These are phyloP conservation scores for Prionailurus bengalensis DNA, from an alignment of 2,113 vertebrate species.

Conservation along the genomic window DNA sequence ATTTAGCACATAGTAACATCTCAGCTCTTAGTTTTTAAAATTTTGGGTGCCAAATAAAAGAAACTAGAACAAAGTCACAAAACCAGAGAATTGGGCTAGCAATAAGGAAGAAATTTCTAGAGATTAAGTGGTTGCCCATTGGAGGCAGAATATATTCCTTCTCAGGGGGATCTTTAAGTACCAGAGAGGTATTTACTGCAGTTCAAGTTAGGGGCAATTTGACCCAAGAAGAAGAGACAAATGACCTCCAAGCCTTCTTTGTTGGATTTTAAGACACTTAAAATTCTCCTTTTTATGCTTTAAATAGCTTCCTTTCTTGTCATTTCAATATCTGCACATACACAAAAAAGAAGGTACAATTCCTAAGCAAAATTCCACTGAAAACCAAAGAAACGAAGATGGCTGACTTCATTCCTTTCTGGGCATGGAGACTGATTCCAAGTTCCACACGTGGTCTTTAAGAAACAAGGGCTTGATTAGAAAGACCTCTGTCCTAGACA, in stretches of 20 bases:
- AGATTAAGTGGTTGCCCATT: neutral
- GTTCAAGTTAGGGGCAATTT: neutral
- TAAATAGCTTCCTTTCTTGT: neutral
- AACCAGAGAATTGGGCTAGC: neutral
- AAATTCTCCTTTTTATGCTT: neutral
- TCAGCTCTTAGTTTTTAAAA: neutral
- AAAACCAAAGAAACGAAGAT: neutral
- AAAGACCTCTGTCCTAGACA: neutral
- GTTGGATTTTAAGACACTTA: neutral
- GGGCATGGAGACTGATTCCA: neutral
- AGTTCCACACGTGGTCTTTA: neutral
- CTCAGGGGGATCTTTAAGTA: neutral
- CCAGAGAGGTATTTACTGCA: neutral
- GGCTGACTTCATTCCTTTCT: neutral
- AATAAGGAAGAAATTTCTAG: neutral
- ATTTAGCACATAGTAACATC: neutral
- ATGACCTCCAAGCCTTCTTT: neutral
- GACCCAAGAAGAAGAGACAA: neutral
- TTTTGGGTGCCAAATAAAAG: neutral
- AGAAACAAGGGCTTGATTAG: neutral
- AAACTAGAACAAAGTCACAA: neutral
- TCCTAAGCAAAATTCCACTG: neutral
- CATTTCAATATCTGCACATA: neutral
- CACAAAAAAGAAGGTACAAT: neutral
- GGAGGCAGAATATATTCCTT: neutral